Evolutionary conservation across 2,797 vertebrate species (phyloP), one percentile per base, ranked within the genome.

Genomic region (Yasuhikotakia modesta): DNA sequence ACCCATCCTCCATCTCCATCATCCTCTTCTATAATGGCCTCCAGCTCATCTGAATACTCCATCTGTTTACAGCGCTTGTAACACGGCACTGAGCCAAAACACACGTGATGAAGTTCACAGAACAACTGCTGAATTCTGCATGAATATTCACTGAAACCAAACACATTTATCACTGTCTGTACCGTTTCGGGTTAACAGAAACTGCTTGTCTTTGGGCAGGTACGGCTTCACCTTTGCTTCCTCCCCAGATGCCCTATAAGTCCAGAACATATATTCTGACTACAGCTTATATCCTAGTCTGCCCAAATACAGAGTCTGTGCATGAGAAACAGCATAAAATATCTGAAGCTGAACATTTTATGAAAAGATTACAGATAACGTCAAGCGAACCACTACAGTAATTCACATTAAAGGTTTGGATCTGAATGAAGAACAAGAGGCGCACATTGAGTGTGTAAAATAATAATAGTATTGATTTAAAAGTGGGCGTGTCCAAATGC

Each of bases 11-110:
- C 98, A 65, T 99, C 97, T 66, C 98, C 98, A 84, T 99, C 97
- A 71, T 99, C 98, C 89, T 99, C 98, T 92, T 99, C 98, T 90
- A 99, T 99, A 87, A 99, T 99, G 79, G 96, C 97, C 83, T 99
- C 98, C 88, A 96, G 91, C 88, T 99, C 98, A 46, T 99, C 97
- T 0, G 95, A 99, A 85, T 99, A 99, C 79, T 99, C 98, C 98
- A 99, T 99, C 89, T 99, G 97, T 93, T 99, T 99, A 89, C 97
- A 99, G 12, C 98, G 94, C 87, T 99, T 99, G 85, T 99, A 97
- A 85, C 98, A 99, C 0, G 98, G 98, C 67, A 99, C 97, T 99
- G 75, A 77, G n/a, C 22, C 12, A 63, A 12, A 81, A 16, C 35
- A 35, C 35, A 17, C 30, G 21, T 19, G 14, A 24, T 19, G 3